phyloP scores from a whole-genome alignment of 2,113 vertebrate genomes.

The Indicator indicator region DNA sequence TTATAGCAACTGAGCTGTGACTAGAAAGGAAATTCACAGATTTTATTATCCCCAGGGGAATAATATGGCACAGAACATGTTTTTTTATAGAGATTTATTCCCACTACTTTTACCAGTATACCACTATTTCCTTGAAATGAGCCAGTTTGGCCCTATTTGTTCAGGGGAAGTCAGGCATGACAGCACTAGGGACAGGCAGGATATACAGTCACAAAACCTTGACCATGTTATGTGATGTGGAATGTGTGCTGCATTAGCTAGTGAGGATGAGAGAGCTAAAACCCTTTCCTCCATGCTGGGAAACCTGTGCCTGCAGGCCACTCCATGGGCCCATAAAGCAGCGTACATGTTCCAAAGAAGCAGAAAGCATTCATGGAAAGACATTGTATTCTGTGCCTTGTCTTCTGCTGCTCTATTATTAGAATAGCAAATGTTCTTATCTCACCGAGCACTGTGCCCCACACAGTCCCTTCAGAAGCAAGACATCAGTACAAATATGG shows the following conservation, averaged over 20 bases:
- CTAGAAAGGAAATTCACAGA: conserved; percentile 9
- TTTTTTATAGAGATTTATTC: conserved; percentile 46
- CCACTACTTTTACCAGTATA: neutral
- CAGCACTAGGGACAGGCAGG: neutral
- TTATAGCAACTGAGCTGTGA: neutral
- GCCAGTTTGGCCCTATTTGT: neutral
- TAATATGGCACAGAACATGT: neutral
- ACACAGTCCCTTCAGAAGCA: neutral
- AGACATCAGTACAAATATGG: neutral
- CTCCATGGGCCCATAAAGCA: neutral
- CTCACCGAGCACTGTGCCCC: neutral
- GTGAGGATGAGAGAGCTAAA: neutral
- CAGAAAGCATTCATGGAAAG: neutral
- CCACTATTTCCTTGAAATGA: conserved; percentile 1
- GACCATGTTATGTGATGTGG: neutral
- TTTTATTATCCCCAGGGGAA: neutral
- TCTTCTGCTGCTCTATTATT: neutral
- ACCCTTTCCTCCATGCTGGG: neutral
- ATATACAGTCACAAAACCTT: neutral
- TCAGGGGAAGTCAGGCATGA: neutral
- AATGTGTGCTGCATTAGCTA: neutral
- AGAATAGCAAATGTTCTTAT: neutral
- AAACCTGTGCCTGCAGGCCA: neutral
- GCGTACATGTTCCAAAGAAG: neutral
- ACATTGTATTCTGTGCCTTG: neutral